Percentiles rank a stretch among this genome's conserved stretches.
These are phyloP conservation scores for Camponotus fellah DNA, from an alignment of 2,888 invertebrate species.

Conservation along the genomic window DNA sequence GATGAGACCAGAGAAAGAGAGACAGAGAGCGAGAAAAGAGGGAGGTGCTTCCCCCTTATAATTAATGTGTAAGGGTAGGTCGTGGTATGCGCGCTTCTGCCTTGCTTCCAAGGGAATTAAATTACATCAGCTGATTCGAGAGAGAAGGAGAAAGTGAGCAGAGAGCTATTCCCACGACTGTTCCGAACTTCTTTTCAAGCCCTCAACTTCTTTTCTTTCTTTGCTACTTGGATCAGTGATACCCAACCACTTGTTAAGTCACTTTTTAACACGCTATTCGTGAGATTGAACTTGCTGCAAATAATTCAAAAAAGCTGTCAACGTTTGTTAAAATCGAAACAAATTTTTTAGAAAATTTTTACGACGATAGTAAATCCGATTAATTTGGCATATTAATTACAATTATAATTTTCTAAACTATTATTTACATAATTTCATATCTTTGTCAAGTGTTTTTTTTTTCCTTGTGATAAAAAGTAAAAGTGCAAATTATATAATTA, in stretches of 20 bases:
- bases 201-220: slow-evolving; percentile 56
- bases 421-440: not conserved
- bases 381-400: not conserved
- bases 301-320: not conserved
- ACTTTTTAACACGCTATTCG: slow-evolving; percentile 17
- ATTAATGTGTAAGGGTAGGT: slow-evolving; percentile 86
- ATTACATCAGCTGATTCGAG: slow-evolving; percentile 83
- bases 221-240: slow-evolving; percentile 57
- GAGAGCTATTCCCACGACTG: slow-evolving; percentile 74
- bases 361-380: not conserved
- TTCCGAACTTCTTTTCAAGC: slow-evolving; percentile 66
- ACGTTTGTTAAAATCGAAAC: not conserved
- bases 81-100: slow-evolving; percentile 75
- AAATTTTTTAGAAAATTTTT: slow-evolving; percentile 5
- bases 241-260: slow-evolving; percentile 77
- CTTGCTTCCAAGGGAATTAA: slow-evolving; percentile 81
- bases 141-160: slow-evolving; percentile 63
- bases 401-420: not conserved
- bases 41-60: slow-evolving; percentile 82
- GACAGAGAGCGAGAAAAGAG: slow-evolving; percentile 62
- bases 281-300: not conserved
- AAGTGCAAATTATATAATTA: not conserved
- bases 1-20: slow-evolving; percentile 62
- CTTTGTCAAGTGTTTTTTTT: not conserved
- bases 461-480: not conserved